Conservation (phyloP, 2,797 vertebrate genomes). For the Lemur catta region DNA sequence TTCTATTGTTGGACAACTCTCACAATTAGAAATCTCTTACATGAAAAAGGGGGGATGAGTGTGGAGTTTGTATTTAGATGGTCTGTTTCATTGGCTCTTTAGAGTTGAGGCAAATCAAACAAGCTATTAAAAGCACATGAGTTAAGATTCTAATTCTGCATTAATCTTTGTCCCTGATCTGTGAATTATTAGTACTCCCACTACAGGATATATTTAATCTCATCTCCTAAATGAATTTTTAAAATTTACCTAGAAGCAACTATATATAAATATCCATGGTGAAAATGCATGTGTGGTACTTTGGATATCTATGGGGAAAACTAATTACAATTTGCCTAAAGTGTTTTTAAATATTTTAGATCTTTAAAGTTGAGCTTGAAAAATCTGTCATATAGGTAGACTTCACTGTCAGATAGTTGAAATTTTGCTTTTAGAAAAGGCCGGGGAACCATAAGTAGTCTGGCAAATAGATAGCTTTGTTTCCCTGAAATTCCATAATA, state of each 20-base stretch:
- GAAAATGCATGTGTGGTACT: constrained; percentile 56
- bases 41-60: not conserved
- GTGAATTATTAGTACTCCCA: constrained; percentile 63
- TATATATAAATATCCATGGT: constrained; percentile 65
- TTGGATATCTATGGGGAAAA: constrained; percentile 54
- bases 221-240: constrained; percentile 66
- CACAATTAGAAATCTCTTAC: not conserved
- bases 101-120: constrained; percentile 49
- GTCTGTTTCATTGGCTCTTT: constrained; percentile 46
- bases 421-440: constrained; percentile 54
- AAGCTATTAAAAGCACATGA: constrained; percentile 52
- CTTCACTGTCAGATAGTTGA: constrained; percentile 44
- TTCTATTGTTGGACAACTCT: constrained; percentile 21
- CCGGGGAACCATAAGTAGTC: not conserved
- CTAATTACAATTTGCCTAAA: constrained; percentile 55
- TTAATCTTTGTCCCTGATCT: constrained; percentile 52
- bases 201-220: constrained; percentile 66
- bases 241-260: constrained; percentile 65
- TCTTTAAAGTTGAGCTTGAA: constrained; percentile 61
- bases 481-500: constrained; percentile 26
- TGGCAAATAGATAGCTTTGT: not conserved
- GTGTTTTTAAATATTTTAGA: constrained; percentile 68
- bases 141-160: constrained; percentile 65
- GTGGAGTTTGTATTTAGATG: constrained; percentile 13
- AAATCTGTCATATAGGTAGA: constrained; percentile 53